These are phyloP conservation scores for Antigone vipio DNA, from an alignment of 2,113 vertebrate genomes.

Conservation along the genomic window DNA sequence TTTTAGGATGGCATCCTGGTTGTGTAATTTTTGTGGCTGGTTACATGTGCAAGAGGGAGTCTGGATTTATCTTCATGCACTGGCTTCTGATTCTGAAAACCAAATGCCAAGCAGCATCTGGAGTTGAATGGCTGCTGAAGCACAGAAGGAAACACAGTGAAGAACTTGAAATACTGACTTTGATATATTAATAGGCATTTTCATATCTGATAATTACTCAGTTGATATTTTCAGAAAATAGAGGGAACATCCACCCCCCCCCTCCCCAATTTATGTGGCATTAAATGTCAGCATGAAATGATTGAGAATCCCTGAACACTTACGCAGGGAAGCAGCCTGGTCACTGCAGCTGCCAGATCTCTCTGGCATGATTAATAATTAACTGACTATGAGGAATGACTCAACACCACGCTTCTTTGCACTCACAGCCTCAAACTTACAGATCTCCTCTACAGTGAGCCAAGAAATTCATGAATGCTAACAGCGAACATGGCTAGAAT, in stretches of 20 bases:
- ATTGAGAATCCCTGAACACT: background rate
- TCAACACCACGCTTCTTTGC: background rate
- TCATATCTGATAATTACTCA: background rate
- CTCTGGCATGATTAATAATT: constrained; percentile 3
- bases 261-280: background rate
- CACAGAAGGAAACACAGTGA: background rate
- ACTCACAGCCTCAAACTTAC: background rate
- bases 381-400: background rate
- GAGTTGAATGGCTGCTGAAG: background rate
- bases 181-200: background rate
- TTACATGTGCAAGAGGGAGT: background rate
- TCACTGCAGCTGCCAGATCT: background rate
- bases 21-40: background rate
- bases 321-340: background rate
- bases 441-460: background rate
- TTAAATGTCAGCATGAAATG: background rate
- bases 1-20: background rate
- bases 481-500: background rate
- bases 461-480: background rate
- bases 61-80: background rate
- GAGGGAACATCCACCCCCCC: background rate
- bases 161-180: background rate
- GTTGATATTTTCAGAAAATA: background rate
- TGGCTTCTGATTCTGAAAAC: background rate
- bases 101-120: background rate